A percentile compares a stretch with the other conserved stretches of the same genome.
Conservation (phyloP, 2,797 vertebrate genomes). For the Monodelphis domestica region DNA sequence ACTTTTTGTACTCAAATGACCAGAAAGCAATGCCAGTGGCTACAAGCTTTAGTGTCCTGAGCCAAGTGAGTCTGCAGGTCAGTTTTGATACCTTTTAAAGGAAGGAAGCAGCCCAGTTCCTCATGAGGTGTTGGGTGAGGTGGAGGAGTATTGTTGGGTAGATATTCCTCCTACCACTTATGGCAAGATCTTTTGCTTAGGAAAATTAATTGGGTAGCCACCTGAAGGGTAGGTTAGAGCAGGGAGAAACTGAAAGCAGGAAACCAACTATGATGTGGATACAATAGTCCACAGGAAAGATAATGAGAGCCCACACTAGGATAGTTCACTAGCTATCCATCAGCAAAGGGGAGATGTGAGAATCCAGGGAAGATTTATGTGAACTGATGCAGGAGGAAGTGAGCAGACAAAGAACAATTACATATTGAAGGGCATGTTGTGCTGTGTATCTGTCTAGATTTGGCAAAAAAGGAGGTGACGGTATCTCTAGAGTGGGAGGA, state of each 20-base stretch:
- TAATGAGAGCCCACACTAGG: neutral
- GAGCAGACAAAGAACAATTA: neutral
- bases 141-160: neutral
- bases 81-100: neutral
- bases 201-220: neutral
- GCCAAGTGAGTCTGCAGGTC: neutral
- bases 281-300: neutral
- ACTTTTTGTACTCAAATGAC: neutral
- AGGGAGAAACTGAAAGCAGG: neutral
- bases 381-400: neutral
- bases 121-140: neutral
- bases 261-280: neutral
- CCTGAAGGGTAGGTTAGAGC: neutral
- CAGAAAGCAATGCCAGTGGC: neutral
- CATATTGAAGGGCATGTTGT: too few species aligned
- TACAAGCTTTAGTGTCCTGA: neutral
- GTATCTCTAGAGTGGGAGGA: neutral
- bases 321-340: neutral
- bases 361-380: neutral
- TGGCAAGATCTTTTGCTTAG: neutral
- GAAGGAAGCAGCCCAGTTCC: neutral
- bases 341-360: neutral
- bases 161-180: neutral
- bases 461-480: neutral
- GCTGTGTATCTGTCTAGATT: neutral